A percentile compares a stretch with the other conserved stretches of the same genome.
phyloP scores from a whole-genome alignment of 1,140 invertebrate species.

The Meloidogyne chitwoodi region DNA sequence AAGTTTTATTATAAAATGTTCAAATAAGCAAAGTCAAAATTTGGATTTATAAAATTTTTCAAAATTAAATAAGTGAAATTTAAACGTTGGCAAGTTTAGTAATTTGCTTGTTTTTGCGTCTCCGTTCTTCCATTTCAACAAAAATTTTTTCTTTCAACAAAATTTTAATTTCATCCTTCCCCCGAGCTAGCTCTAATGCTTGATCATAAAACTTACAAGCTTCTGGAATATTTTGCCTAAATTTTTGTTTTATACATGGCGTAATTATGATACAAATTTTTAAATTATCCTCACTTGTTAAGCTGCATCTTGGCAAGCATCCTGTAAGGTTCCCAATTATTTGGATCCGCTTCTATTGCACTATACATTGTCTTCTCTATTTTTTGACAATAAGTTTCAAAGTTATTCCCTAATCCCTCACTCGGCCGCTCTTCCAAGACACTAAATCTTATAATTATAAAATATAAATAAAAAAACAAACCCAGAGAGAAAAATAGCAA shows the following conservation, averaged over 20 bases:
- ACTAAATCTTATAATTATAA: not conserved
- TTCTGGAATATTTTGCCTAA: not conserved
- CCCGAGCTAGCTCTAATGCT: conserved; percentile 15
- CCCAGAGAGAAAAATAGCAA: conserved; percentile 22
- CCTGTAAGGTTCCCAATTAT: conserved; percentile 34
- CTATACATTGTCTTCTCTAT: conserved; percentile 23
- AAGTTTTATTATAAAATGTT: too few relatives aligned
- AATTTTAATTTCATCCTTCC: conserved; percentile 29
- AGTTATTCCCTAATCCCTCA: not conserved
- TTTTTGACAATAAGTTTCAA: not conserved
- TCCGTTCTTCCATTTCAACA: not conserved
- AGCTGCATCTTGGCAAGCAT: conserved; percentile 16
- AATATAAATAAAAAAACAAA: conserved; percentile 13
- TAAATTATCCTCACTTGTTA: not conserved
- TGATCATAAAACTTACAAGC: not conserved
- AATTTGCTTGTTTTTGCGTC: not conserved
- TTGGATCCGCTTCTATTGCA: conserved; percentile 21
- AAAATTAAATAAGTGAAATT: not conserved
- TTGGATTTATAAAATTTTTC: not conserved
- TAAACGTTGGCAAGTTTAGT: not conserved
- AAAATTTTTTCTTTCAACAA: conserved; percentile 39
- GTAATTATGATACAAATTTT: not conserved
- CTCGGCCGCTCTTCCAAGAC: not conserved
- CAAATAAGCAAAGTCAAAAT: too few relatives aligned
- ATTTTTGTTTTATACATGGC: not conserved